Evolutionary conservation across 2,113 vertebrate species (phyloP).

Genomic region (Nothocercus julius): DNA sequence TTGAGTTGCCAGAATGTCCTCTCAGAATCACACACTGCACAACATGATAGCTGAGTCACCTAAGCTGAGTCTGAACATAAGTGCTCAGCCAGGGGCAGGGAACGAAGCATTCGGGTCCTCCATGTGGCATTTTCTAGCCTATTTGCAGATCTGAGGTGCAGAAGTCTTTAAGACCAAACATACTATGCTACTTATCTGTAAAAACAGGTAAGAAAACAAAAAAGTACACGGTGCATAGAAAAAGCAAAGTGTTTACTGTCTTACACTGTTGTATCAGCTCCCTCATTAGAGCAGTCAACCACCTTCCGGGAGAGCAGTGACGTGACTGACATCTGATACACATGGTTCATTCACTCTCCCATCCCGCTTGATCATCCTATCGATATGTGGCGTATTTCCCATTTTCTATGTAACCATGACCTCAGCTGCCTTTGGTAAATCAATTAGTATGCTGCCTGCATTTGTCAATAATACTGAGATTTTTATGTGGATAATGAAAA

Average conservation of each 20-base stretch:
- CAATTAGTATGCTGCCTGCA: neutral
- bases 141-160: neutral
- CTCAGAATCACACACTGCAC: neutral
- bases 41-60: fast-evolving
- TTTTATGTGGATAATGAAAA: neutral
- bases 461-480: neutral
- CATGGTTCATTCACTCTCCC: neutral
- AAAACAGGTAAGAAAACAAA: neutral
- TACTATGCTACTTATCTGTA: neutral
- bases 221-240: fast-evolving
- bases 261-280: neutral
- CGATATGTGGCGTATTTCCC: neutral
- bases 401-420: neutral
- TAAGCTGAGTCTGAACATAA: neutral
- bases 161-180: neutral
- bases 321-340: neutral
- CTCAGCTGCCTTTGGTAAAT: constrained; percentile 21
- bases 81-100: neutral
- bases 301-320: neutral
- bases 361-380: neutral
- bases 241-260: neutral
- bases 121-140: neutral
- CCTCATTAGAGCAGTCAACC: neutral
- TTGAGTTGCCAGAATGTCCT: neutral
- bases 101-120: neutral